Evolutionary conservation across 2,797 vertebrate species (phyloP).

Genomic region (Bufotes viridis): DNA sequence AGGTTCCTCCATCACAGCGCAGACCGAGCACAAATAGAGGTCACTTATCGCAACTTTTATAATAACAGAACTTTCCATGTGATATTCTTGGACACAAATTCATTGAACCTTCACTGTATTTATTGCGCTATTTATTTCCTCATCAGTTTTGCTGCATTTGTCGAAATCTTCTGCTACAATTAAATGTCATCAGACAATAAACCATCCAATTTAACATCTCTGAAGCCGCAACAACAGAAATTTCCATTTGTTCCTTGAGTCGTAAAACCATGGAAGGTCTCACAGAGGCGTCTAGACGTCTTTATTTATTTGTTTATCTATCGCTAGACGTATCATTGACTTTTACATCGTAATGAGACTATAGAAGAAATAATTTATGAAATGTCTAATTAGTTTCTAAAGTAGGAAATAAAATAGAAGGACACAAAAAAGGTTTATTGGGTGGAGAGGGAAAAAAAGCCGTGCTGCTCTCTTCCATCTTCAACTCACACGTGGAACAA

Average conservation of each 20-base stretch:
- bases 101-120: neutral
- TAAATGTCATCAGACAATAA: slow-evolving; percentile 33
- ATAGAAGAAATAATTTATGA: slow-evolving; percentile 42
- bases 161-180: neutral
- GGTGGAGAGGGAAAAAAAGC: neutral
- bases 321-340: slow-evolving; percentile 49
- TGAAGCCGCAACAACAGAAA: slow-evolving; percentile 1
- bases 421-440: neutral
- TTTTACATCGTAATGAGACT: neutral
- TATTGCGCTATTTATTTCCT: slow-evolving; percentile 1
- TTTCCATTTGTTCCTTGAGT: slow-evolving; percentile 10
- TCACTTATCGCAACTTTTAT: neutral
- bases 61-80: neutral
- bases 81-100: neutral
- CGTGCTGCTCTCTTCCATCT: neutral
- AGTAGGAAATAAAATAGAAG: slow-evolving; percentile 25
- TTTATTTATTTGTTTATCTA: slow-evolving; percentile 50
- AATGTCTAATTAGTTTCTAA: slow-evolving; percentile 45
- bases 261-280: slow-evolving; percentile 14
- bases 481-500: too few relatives aligned
- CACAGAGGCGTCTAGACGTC: slow-evolving; percentile 38
- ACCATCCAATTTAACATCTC: slow-evolving; percentile 18
- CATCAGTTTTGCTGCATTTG: neutral
- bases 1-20: too few relatives aligned
- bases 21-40: too few relatives aligned